A percentile compares a stretch with the other conserved stretches of the same genome.
Evolutionary conservation across 1,140 invertebrate species (phyloP).

Genomic region (Ditylenchus dipsaci): DNA sequence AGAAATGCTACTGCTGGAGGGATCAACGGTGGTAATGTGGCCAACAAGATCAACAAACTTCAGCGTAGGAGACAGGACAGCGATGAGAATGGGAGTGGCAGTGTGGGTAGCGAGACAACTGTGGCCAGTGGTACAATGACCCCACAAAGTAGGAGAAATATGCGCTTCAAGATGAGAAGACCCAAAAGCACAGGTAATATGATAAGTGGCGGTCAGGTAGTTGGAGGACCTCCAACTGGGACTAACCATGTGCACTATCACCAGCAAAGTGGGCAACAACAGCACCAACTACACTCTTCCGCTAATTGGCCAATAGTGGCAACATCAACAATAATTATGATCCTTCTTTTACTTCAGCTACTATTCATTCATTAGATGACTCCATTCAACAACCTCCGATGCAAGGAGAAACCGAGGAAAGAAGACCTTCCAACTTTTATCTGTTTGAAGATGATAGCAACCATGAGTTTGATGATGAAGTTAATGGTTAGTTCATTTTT

Average conservation of each 20-base stretch:
- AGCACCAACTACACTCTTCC: neutral
- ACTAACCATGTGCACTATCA: neutral
- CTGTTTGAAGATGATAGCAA: conserved; percentile 54
- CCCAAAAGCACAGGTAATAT: conserved; percentile 44
- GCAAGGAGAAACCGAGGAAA: conserved; percentile 3
- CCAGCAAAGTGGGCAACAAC: neutral
- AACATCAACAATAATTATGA: conserved; percentile 44
- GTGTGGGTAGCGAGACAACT: conserved; percentile 45
- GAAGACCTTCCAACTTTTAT: conserved; percentile 51
- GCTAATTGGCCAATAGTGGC: conserved; percentile 6
- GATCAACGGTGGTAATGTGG: neutral
- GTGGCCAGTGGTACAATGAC: conserved; percentile 43
- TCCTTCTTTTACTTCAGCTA: conserved; percentile 49
- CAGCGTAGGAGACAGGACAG: conserved; percentile 13
- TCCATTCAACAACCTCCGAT: conserved; percentile 20
- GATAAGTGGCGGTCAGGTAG: conserved; percentile 8
- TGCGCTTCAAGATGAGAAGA: conserved; percentile 39
- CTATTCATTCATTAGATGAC: conserved; percentile 47
- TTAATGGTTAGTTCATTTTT: conserved; percentile 30
- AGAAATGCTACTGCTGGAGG: neutral
- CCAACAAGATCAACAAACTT: neutral
- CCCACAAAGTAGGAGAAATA: conserved; percentile 16
- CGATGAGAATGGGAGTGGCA: conserved; percentile 44
- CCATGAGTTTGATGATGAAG: conserved; percentile 57
- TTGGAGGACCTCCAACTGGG: neutral